Base-by-base conservation (phyloP, 2,113 vertebrate species). In the Vulpes vulpes region DNA sequence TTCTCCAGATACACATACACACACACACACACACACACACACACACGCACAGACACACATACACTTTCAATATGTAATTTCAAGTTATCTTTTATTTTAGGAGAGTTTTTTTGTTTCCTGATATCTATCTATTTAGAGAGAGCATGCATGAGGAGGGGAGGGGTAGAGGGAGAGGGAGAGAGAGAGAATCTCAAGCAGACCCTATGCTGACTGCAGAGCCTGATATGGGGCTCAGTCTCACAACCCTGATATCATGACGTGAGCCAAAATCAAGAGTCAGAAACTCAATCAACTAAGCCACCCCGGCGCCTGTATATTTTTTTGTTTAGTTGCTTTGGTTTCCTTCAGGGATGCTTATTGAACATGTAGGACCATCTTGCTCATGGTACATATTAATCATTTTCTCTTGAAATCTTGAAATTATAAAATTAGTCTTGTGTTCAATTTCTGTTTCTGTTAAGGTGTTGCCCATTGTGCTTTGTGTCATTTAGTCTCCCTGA, bases 401-500 rank as follows among this genome's bases (percentile, higher is more conserved):
- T 96, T 94, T 86, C 64, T 89, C 32, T 74, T 94, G 49, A 80
- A 82, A 30, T 43, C 20, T 35, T 35, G 38, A 5, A 38, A 51
- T 81, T 96, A 19, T 89, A 89, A 71, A 95, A 60, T 65, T 65
- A 92, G 17, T 53, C 4, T 49, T 93, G 9, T 5, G 62, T 84
- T 80, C 20, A n/a, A n/a, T 97, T 97, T 74, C 12, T 80, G 2
- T 84, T 92, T 74, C 17, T 84, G 11, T 62, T 62, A 83, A 43
- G 64, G 20, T 11, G n/a, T 92, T 60, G 59, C 62, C 87, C n/a
- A 62, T 91, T 90, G 23, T n/a, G 9, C 85, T 90, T 89, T 11
- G 90, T 79, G 1, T 93, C 60, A 93, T 14, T 86, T 97, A 79
- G 14, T 84, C 57, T 96, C 96, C 32, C 23, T 90, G 32, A 62